phyloP scores from a whole-genome alignment of 2,113 vertebrate species.

The Mesembrinibis cayennensis region DNA sequence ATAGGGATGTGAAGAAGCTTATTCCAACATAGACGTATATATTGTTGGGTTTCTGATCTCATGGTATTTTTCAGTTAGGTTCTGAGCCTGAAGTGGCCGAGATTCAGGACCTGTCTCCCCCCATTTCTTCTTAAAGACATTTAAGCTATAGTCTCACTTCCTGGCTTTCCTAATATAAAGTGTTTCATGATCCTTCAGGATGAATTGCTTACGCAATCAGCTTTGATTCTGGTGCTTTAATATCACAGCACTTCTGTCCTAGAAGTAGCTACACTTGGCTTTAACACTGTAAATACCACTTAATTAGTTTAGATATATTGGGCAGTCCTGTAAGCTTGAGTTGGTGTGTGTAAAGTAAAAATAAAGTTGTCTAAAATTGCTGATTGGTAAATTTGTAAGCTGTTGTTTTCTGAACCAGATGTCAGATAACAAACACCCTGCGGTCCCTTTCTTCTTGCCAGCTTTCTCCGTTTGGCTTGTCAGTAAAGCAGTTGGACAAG shows the following conservation, averaged over 20 bases:
- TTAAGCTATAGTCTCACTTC: conserved; percentile 33
- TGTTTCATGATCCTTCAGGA: conserved; percentile 55
- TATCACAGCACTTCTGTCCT: conserved; percentile 59
- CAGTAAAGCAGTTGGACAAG: conserved; percentile 30
- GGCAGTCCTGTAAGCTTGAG: conserved; percentile 39
- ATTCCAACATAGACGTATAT: neutral
- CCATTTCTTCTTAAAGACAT: conserved; percentile 13
- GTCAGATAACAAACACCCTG: conserved; percentile 30
- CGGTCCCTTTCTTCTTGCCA: conserved; percentile 15
- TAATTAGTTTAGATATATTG: conserved; percentile 45
- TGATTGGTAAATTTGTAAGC: conserved; percentile 24
- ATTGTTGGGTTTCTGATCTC: neutral
- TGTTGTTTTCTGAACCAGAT: conserved; percentile 44
- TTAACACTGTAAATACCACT: conserved; percentile 43
- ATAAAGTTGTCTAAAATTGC: conserved; percentile 59
- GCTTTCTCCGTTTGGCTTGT: conserved; percentile 8
- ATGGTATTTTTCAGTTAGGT: neutral
- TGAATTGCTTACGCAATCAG: conserved; percentile 36
- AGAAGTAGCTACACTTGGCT: conserved; percentile 45
- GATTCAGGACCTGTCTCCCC: neutral
- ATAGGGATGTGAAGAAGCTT: neutral
- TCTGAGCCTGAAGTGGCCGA: neutral
- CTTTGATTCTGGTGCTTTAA: conserved; percentile 59
- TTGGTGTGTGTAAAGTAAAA: conserved; percentile 51
- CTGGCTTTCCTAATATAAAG: conserved; percentile 42